Evolutionary conservation across 2,113 vertebrate species (phyloP).

Genomic region (Alexandromys fortis): DNA sequence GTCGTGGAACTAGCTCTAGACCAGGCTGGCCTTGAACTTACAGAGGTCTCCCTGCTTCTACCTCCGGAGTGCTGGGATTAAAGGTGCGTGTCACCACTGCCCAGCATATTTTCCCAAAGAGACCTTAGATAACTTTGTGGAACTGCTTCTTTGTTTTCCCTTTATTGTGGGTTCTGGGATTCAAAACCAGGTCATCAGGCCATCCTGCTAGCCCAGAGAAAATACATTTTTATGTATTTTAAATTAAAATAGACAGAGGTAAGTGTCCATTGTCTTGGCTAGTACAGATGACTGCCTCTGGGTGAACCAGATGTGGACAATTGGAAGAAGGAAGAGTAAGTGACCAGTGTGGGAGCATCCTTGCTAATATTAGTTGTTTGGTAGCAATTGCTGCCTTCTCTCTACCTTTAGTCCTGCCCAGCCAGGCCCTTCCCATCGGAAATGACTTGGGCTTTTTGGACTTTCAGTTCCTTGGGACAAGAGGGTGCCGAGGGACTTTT

Average conservation of each 20-base stretch:
- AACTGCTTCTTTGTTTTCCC: not conserved
- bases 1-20: too few relatives aligned
- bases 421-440: too few relatives aligned
- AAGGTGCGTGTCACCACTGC: too few relatives aligned
- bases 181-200: not conserved
- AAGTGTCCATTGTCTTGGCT: not conserved
- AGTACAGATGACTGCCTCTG: not conserved
- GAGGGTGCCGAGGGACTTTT: too few relatives aligned
- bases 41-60: too few relatives aligned
- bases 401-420: too few relatives aligned
- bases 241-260: not conserved
- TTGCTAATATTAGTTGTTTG: not conserved
- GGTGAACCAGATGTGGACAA: not conserved
- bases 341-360: not conserved
- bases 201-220: not conserved
- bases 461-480: too few relatives aligned
- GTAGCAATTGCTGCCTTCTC: not conserved
- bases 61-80: too few relatives aligned
- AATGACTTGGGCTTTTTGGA: too few relatives aligned
- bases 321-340: not conserved
- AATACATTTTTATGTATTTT: not conserved
- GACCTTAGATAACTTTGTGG: not conserved
- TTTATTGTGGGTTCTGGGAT: not conserved
- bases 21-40: too few relatives aligned
- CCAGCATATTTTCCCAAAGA: not conserved